Evolutionary conservation across 2,888 invertebrate species (phyloP), one percentile per base, ranked within the genome.

Genomic region (Frankliniella intonsa): DNA sequence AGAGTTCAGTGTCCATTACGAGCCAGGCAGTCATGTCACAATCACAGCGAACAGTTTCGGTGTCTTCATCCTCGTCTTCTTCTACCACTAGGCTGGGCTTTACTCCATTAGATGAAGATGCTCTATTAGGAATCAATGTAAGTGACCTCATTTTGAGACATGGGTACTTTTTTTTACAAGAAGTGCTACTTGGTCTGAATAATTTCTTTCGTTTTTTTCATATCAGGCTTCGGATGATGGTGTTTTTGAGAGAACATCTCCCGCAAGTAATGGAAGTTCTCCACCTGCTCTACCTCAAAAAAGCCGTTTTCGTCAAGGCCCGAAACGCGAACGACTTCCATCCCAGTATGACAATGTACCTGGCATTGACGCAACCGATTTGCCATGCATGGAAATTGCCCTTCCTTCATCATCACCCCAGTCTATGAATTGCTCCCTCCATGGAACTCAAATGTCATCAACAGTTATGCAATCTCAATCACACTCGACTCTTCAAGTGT

Each of bases 311-410:
- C 88, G 87, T 81, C 25, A 22, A 12, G 87, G 88, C 17, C 87
- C 87, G 83, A 88, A 89, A 85, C 90, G 90, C 85, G 91, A 92
- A 83, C 88, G 92, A 81, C 90, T 92, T 83, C 90, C 91, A 80
- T 93, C 93, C 62, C 93, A 93, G 83, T 93, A 94, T 86, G 94
- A 94, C 88, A 93, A 94, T 86, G 91, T 93, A 80, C 90, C 91
- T 84, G 90, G 90, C 85, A 3, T 25, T 22, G 69, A 76, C 10
- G 12, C 69, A 12, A 76, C 25, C 10, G 69, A 76, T 22, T 76
- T 22, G 9, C 22, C 69, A 7, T 14, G 14, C 17, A 0, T 14
- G 62, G 62, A 11, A n/a, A 17, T 62, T 17, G 62, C 62, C 14
- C 62, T 62, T 17, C 62, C 62, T 3, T 17, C 62, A 17, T 14